Evolutionary conservation across 2,797 vertebrate species (phyloP), one percentile per base, ranked within the genome.

Genomic region (Salarias fasciatus): DNA sequence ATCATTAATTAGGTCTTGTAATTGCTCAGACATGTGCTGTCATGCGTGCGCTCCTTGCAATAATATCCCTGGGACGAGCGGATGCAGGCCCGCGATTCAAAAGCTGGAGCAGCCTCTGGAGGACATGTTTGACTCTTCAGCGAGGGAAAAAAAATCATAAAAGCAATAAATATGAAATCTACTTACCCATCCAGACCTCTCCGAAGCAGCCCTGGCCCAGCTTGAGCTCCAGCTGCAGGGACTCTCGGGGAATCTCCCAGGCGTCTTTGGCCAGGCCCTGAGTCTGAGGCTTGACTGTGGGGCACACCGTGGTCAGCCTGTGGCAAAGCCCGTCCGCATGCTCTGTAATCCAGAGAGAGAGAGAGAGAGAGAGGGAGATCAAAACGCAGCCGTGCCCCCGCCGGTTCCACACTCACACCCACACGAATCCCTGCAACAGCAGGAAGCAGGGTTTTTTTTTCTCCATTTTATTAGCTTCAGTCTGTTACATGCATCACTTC

Each of bases 111-210:
- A n/a, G n/a, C n/a, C n/a, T n/a, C 76, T 74, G 73, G 70, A 87
- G 85, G 82, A 91, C 80, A 69, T 53, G 46, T 62, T 77, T 51
- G 47, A 47, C 72, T 53, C 55, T 55, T 45, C 12, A 51, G 70
- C 49, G 59, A 30, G 43, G 72, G 54, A 50, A 29, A 42, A 78
- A n/a, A n/a, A n/a, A n/a, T n/a, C 67, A 87, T 64, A 80, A 57
- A 69, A 49, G 31, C 12, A 59, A 72, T 66, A 76, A 82, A 85
- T 67, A 66, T 1, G 51, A 9, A 24, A 11, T 11, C 5, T 29
- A 53, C 45, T 95, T 94, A 98, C 97, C 97, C 95, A 97, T 97
- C 97, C 97, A 98, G 9, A 98, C 97, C 86, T 98, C 96, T 80
- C 96, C 97, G 54, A 98, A 98, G 86, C 96, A 98, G 86, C 96